A percentile compares a stretch with the other conserved stretches of the same genome.
phyloP scores from a whole-genome alignment of 2,113 vertebrate species.

The Eretmochelys imbricata region DNA sequence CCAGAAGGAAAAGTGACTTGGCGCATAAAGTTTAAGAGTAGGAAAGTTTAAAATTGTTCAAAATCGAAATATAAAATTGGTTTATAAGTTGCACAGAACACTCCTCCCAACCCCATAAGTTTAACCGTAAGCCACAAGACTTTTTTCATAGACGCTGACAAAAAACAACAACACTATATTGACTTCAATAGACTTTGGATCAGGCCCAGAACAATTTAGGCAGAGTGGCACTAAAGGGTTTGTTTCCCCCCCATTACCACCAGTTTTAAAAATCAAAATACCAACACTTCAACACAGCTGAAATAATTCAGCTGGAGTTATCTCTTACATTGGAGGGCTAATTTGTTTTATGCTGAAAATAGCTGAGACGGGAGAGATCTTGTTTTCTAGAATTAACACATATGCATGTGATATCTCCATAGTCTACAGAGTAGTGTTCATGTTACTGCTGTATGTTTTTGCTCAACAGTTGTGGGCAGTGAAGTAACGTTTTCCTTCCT shows the following conservation, averaged over 20 bases:
- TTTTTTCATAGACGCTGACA: neutral
- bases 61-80: neutral
- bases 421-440: neutral
- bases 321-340: neutral
- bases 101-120: neutral
- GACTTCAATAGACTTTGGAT: neutral
- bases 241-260: neutral
- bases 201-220: neutral
- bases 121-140: neutral
- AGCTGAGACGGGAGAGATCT: neutral
- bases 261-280: neutral
- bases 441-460: neutral
- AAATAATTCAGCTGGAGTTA: neutral
- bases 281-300: neutral
- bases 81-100: neutral
- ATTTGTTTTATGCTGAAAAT: neutral
- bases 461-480: neutral
- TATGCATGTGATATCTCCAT: neutral
- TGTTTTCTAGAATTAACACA: neutral
- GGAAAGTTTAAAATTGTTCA: neutral
- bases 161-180: neutral
- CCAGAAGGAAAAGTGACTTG: neutral
- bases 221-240: neutral
- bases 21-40: neutral
- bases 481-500: neutral